These are phyloP conservation scores for Colossoma macropomum DNA, from an alignment of 2,113 vertebrate species.

Conservation along the genomic window DNA sequence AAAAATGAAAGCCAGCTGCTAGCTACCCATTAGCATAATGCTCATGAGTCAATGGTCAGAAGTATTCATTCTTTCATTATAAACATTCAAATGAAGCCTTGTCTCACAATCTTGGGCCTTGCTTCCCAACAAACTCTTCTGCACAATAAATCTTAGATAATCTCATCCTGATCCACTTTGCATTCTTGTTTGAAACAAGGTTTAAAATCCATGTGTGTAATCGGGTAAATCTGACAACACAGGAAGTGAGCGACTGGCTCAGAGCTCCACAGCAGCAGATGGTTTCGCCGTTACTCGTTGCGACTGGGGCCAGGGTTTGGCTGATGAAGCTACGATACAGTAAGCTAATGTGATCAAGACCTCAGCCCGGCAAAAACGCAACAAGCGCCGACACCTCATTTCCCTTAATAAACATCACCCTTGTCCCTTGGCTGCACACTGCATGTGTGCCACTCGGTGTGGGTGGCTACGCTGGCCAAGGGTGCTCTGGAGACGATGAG, in stretches of 20 bases:
- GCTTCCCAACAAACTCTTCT: not conserved
- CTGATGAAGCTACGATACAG: not conserved
- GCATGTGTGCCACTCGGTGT: not conserved
- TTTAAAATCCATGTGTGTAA: not conserved
- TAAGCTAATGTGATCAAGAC: not conserved
- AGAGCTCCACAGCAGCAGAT: not conserved
- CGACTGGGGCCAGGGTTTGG: not conserved
- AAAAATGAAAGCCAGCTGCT: no score
- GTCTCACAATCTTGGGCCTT: no score
- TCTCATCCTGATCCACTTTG: no score
- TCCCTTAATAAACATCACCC: not conserved
- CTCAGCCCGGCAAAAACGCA: not conserved
- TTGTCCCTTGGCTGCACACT: not conserved
- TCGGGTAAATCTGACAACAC: not conserved
- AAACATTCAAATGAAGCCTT: no score
- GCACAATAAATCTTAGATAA: no score
- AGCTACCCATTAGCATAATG: no score
- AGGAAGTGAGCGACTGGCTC: not conserved
- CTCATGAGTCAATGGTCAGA: no score
- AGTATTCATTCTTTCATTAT: no score
- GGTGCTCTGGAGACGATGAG: constrained; percentile 7
- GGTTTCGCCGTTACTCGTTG: not conserved
- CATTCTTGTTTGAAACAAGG: no score
- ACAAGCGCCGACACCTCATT: not conserved
- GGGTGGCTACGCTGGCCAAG: not conserved